These are phyloP conservation scores for Rhabdomys dilectus DNA, from an alignment of 2,113 vertebrate genomes.

Conservation along the genomic window DNA sequence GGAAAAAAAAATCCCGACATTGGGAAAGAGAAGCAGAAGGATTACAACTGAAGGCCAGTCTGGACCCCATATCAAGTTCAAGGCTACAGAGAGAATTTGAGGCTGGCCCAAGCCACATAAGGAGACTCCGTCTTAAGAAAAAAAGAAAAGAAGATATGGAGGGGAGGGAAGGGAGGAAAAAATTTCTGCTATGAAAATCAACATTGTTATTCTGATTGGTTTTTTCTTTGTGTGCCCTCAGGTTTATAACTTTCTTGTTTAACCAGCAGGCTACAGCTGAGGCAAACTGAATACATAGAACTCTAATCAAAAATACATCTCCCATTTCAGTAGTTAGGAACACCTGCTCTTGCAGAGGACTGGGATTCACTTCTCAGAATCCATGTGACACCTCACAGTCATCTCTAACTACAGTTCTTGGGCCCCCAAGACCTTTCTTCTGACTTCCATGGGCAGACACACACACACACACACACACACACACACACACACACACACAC, in stretches of 20 bases:
- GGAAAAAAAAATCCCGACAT: not conserved
- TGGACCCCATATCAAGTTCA: not conserved
- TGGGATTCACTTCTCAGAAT: not conserved
- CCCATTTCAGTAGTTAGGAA: not conserved
- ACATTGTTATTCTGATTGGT: not conserved
- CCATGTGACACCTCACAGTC: not conserved
- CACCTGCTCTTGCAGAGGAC: not conserved
- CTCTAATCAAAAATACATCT: constrained; percentile 3
- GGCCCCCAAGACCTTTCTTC: too few relatives aligned
- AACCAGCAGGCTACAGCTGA: not conserved
- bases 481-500: not conserved
- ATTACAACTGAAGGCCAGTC: not conserved
- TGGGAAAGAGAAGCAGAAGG: not conserved
- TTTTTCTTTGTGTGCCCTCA: not conserved
- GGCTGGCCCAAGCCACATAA: not conserved
- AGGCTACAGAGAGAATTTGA: not conserved
- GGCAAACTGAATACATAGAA: not conserved
- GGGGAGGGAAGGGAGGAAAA: not conserved
- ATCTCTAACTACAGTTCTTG: not conserved
- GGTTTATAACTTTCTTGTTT: not conserved
- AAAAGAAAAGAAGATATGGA: not conserved
- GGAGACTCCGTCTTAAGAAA: not conserved
- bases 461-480: not conserved
- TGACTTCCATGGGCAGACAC: not conserved
- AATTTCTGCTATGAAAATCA: constrained; percentile 25